These are phyloP conservation scores for Stenolophus ochropezus DNA, from an alignment of 2,888 invertebrate species.

Conservation along the genomic window DNA sequence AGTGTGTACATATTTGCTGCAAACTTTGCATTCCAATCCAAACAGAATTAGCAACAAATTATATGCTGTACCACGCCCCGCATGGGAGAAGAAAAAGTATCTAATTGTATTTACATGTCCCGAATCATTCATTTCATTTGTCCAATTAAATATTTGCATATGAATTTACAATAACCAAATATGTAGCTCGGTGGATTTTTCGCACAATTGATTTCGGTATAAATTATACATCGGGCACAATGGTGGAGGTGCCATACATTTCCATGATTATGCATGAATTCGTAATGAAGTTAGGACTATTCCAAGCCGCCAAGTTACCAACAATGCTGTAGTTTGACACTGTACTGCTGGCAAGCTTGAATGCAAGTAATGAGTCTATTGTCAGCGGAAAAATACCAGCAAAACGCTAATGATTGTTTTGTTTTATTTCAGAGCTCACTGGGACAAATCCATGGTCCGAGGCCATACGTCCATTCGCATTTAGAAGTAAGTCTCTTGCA, in stretches of 20 bases:
- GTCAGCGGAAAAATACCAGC: constrained; percentile 30
- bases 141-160: constrained; percentile 54
- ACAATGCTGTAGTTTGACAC: constrained; percentile 49
- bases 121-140: constrained; percentile 45
- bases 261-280: constrained; percentile 54
- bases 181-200: constrained; percentile 39
- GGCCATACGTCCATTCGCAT: neutral
- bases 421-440: constrained; percentile 3
- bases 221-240: constrained; percentile 53
- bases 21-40: constrained; percentile 20
- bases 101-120: constrained; percentile 34
- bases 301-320: constrained; percentile 23
- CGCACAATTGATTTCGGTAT: constrained; percentile 57
- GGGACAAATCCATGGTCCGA: neutral
- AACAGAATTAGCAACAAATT: constrained; percentile 15
- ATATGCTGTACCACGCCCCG: neutral
- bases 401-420: constrained; percentile 17
- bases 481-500: neutral
- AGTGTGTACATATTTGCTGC: constrained; percentile 30
- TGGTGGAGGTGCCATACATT: constrained; percentile 38
- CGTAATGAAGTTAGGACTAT: constrained; percentile 50
- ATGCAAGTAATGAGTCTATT: constrained; percentile 50
- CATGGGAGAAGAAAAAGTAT: constrained; percentile 3
- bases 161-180: constrained; percentile 48
- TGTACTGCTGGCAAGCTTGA: constrained; percentile 18